Conservation (phyloP, 2,113 vertebrate species). For the Dolichotis patagonum region DNA sequence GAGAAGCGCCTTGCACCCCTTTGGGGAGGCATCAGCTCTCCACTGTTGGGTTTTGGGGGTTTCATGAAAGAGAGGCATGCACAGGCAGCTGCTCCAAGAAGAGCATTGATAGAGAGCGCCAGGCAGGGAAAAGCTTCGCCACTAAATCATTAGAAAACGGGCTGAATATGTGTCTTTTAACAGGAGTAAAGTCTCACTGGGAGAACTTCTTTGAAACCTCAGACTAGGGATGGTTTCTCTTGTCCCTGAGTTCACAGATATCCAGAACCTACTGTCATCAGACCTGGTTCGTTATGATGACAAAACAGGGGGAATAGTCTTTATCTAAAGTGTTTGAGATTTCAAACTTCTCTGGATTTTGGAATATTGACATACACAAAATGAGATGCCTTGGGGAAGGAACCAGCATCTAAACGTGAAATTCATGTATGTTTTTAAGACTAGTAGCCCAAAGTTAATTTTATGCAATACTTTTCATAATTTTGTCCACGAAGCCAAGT, state of each 20-base stretch:
- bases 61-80: neutral
- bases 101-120: neutral
- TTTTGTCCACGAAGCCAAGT: neutral
- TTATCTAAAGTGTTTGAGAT: too few species aligned
- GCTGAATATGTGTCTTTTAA: neutral
- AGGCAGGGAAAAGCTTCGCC: neutral
- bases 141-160: neutral
- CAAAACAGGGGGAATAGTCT: too few species aligned
- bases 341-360: neutral
- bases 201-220: neutral
- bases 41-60: rapidly evolving
- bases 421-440: neutral
- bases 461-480: neutral
- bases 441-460: neutral
- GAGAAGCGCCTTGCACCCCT: neutral
- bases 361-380: neutral
- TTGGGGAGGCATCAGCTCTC: neutral
- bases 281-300: neutral
- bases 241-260: neutral
- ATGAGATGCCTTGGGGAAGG: neutral
- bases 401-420: neutral
- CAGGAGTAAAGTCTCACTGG: neutral
- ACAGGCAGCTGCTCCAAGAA: neutral
- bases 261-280: neutral
- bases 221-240: neutral